Evolutionary conservation across 2,113 vertebrate species (phyloP), one percentile per base, ranked within the genome.

Genomic region (Ictalurus furcatus): DNA sequence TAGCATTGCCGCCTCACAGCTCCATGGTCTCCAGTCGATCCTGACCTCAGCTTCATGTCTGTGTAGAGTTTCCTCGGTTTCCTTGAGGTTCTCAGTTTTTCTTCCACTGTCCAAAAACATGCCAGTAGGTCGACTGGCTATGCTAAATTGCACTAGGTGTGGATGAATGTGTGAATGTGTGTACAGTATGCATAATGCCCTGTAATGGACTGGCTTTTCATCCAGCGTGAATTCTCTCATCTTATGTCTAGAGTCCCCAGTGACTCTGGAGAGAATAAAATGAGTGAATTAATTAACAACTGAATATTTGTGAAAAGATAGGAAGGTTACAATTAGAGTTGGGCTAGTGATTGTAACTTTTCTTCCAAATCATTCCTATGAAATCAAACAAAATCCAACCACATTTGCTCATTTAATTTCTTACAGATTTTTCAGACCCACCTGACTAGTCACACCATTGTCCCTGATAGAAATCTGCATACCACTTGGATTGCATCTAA

Each of bases 381-480:
- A 74, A 44, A 21, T 74, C 37, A 40, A 74, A 74, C 17, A 40
- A 40, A 74, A 74, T 74, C 23, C 11, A 4, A 48, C 4, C 23
- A 52, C 44, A 8, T 28, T 28, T 28, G 12, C 74, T 48, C 5
- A 48, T 76, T 44, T 78, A 52, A 52, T n/a, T 76, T 76, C 37
- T 21, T 40, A 37, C 23, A 8, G 23, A 40, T 74, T 78, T 52
- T 28, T 48, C 11, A 28, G 23, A 78, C 40, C 71, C 23, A 3
- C 37, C 28, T 52, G 21, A 44, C 25, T 63, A 12, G 56, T 85
- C 37, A 81, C 59, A 63, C 48, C 37, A 40, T 44, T 71, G 37
- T 84, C 67, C 58, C 71, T 83, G 83, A 84, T 88, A 63, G 67
- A 88, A 83, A 86, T 80, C 52, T 88, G 74, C 69, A 86, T 81